Percentiles rank a stretch among this genome's conserved stretches.
phyloP scores from a whole-genome alignment of 1,140 invertebrate species.

The Drosophila ironensis region DNA sequence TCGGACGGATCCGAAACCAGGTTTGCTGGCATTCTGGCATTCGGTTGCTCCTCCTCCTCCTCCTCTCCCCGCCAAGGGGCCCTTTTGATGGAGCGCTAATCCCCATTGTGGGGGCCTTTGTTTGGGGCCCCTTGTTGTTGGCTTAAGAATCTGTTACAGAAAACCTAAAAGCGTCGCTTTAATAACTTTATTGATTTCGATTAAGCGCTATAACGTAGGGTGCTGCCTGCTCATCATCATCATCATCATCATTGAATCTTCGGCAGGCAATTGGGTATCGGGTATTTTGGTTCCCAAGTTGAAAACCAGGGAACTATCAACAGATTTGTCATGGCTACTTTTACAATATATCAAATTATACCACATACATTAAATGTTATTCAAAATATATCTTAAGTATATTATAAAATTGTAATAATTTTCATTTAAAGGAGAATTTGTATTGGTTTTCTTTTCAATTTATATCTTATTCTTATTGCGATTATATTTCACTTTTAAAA shows the following conservation, averaged over 20 bases:
- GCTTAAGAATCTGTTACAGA: conserved; percentile 78
- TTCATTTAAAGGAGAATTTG: too few species aligned
- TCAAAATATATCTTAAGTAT: too few species aligned
- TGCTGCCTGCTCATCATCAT: conserved; percentile 9
- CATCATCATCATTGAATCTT: background rate
- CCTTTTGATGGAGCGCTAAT: conserved; percentile 32
- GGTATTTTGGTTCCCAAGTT: conserved; percentile 15
- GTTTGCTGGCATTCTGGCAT: background rate
- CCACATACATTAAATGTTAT: too few species aligned
- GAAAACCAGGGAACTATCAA: too few species aligned
- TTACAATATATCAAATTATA: too few species aligned
- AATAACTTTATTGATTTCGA: conserved; percentile 81
- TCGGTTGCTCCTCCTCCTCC: background rate
- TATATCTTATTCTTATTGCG: too few species aligned
- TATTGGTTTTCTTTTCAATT: too few species aligned
- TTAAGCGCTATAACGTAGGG: conserved; percentile 75
- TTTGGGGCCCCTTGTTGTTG: conserved; percentile 64
- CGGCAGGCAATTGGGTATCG: background rate
- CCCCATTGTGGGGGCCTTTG: conserved; percentile 51
- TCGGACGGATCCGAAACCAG: conserved; percentile 19
- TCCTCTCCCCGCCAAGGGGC: background rate
- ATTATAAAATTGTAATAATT: too few species aligned
- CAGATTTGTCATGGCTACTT: too few species aligned
- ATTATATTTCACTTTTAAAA: too few species aligned
- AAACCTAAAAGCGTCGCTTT: conserved; percentile 78